Base-by-base conservation (phyloP, 2,797 vertebrate genomes). In the Onychomys arenicola region DNA sequence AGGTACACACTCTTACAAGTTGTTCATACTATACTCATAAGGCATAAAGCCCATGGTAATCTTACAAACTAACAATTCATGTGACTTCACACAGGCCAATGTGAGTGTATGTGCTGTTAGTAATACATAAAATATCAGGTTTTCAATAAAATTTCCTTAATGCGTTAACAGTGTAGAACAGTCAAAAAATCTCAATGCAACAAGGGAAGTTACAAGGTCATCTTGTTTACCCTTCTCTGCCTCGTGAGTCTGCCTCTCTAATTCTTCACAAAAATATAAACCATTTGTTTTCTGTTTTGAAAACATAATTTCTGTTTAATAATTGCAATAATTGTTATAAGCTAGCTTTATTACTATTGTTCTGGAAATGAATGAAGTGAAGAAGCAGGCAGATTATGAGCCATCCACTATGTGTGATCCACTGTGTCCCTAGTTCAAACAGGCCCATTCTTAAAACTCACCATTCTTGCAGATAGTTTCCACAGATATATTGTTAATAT, bases 231-330 rank as follows among this genome's bases (percentile, higher is more conserved):
- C 34, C 59, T 46, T 75, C 19, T 78, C 40, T 82, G 40, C 37
- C 40, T 85, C 91, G 27, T 25, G 57, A 88, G 49, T 57, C n/a
- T 57, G 27, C 83, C 43, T 84, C 52, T 94, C 86, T 91, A 21
- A 89, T 95, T 92, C 11, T 57, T n/a, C 19, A 69, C 11, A 17
- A 87, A 97, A 37, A 91, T 40, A 94, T 65, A 75, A 34, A 73
- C 6, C 27, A 37, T 37, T 16, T 25, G 13, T 73, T 23, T 85
- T 82, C 1, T 40, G 57, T 73, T 91, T 37, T 16, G 91, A 32
- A 93, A 91, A 71, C 11, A 75, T 55, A 59, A 82, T 84, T 94
- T 95, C 43, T 94, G 59, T 86, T 84, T 81, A 94, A 88, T 93
- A 90, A 90, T 27, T 4, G 55, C 40, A 90, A 88, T n/a, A 76